Evolutionary conservation across 2,888 invertebrate genomes (phyloP).

Genomic region (Leucoptera coffeella): DNA sequence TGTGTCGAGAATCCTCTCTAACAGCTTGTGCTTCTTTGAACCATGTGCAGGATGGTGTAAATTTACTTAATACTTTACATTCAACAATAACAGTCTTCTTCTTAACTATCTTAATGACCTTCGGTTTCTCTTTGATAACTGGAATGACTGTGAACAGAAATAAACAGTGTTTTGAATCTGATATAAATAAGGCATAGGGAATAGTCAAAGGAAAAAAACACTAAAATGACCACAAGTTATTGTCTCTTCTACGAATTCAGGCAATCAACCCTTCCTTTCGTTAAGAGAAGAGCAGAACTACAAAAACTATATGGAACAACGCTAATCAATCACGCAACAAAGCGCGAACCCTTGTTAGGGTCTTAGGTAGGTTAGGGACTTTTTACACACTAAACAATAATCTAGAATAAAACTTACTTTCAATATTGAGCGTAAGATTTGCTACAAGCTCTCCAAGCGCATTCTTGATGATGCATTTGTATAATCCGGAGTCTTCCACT

Average conservation of each 20-base stretch:
- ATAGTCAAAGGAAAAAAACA: too few species aligned
- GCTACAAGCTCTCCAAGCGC: constrained; percentile 94
- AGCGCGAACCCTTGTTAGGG: too few species aligned
- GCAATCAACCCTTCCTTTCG: too few species aligned
- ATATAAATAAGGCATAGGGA: too few species aligned
- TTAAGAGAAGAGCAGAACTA: too few species aligned
- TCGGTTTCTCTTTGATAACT: constrained; percentile 89
- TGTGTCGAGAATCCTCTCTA: constrained; percentile 68
- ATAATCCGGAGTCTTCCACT: constrained; percentile 92
- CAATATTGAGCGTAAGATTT: constrained; percentile 94
- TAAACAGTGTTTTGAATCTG: too few species aligned
- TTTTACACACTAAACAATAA: too few species aligned
- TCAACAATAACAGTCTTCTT: constrained; percentile 90
- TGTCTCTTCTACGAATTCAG: too few species aligned
- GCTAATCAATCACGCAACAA: constrained; percentile 1
- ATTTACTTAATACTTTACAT: constrained; percentile 88
- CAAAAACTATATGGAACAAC: constrained; percentile 4
- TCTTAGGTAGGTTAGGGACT: too few species aligned
- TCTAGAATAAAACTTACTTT: constrained; percentile 86
- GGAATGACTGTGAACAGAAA: constrained; percentile 65
- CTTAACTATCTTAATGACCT: constrained; percentile 85
- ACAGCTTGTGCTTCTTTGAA: constrained; percentile 80
- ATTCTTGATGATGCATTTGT: constrained; percentile 97
- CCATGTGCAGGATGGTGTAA: constrained; percentile 91
- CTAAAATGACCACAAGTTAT: too few species aligned